Percentiles rank a stretch among this genome's conserved stretches.
phyloP scores from a whole-genome alignment of 2,113 vertebrate genomes.

The Rhynchomys soricoides region DNA sequence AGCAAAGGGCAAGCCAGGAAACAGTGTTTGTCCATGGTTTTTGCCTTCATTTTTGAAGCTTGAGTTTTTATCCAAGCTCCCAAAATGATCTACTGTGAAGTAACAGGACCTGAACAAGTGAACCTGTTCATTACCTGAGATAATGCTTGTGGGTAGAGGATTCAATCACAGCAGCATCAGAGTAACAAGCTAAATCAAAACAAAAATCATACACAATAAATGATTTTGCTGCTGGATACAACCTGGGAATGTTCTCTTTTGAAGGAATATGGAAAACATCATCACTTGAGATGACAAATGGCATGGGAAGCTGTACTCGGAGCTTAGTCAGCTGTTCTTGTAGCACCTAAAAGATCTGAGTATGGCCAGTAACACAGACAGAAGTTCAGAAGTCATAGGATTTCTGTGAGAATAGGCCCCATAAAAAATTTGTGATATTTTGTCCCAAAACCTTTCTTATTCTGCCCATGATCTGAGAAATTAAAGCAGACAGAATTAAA shows the following conservation, averaged over 20 bases:
- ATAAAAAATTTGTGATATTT: background rate
- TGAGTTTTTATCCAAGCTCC: background rate
- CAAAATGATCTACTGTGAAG: background rate
- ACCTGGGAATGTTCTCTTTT: background rate
- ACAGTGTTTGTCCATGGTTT: background rate
- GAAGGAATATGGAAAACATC: background rate
- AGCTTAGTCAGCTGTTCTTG: background rate
- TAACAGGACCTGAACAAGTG: background rate
- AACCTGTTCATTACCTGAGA: background rate
- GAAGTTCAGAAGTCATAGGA: background rate
- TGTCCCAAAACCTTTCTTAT: background rate
- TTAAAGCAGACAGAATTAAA: background rate
- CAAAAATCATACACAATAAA: background rate
- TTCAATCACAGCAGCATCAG: background rate
- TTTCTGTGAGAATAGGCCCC: background rate
- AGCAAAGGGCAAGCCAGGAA: background rate
- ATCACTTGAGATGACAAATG: background rate
- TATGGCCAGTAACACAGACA: background rate
- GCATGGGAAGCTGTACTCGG: background rate
- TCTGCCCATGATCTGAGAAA: background rate
- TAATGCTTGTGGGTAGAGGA: background rate
- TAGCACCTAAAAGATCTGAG: background rate
- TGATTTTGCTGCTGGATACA: background rate
- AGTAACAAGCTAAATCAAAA: background rate
- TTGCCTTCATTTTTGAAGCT: background rate